Percentiles rank a stretch among this genome's conserved stretches.
Conservation (phyloP, 2,888 invertebrate genomes). For the Neuroscelio doddi region DNA sequence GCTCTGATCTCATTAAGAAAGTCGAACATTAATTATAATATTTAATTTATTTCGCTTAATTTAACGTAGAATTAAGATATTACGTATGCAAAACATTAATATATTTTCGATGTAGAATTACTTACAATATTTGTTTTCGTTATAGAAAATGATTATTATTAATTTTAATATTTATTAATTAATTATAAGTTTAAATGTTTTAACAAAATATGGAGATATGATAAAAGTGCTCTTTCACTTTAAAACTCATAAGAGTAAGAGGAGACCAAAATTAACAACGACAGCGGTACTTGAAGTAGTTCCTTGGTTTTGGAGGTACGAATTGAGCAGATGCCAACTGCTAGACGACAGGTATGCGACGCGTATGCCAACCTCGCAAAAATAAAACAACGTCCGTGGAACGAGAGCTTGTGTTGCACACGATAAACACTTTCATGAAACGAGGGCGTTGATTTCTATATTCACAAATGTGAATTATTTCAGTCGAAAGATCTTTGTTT, state of each 20-base stretch:
- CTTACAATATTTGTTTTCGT: no score
- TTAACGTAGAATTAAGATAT: no score
- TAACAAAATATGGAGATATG: no score
- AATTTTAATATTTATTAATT: no score
- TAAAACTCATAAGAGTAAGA: no score
- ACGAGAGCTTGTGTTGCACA: constrained; percentile 25
- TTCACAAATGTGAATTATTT: constrained; percentile 11
- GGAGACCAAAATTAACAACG: constrained; percentile 8
- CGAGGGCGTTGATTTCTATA: constrained; percentile 24
- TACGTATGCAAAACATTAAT: no score
- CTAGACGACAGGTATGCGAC: constrained; percentile 59
- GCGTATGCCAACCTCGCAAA: constrained; percentile 39
- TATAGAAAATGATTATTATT: no score
- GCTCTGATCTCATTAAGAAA: constrained; percentile 40
- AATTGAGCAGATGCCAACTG: constrained; percentile 57
- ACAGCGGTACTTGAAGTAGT: constrained; percentile 3
- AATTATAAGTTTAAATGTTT: no score
- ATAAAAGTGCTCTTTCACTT: no score
- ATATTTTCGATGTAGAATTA: no score
- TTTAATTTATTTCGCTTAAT: constrained; percentile 29
- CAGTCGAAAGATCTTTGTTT: constrained; percentile 6
- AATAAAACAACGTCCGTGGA: constrained; percentile 38
- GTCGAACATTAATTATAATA: constrained; percentile 31
- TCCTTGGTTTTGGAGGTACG: constrained; percentile 27
- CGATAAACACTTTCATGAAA: constrained; percentile 38